Conservation (phyloP, 1,140 invertebrate species). For the Leptopilina boulardi region DNA sequence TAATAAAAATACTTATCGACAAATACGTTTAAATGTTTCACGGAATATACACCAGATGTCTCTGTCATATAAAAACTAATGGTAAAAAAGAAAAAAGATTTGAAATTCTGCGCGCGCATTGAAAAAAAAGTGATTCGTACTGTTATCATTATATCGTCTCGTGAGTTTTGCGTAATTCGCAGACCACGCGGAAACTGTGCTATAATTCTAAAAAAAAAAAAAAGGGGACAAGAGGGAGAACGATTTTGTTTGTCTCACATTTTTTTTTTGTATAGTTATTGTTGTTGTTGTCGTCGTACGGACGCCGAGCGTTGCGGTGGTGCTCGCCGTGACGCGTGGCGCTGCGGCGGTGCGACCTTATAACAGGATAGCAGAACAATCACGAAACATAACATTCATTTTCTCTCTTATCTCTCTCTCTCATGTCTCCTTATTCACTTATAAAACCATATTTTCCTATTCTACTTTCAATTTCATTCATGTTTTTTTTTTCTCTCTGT, state of each 20-base stretch:
- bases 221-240: too few relatives aligned
- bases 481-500: neutral
- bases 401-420: neutral
- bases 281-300: conserved; percentile 45
- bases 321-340: conserved; percentile 72
- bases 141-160: too few relatives aligned
- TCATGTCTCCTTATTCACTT: neutral
- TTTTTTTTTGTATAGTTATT: neutral
- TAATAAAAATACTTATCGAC: too few relatives aligned
- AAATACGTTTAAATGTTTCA: too few relatives aligned
- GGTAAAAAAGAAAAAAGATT: too few relatives aligned
- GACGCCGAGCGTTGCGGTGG: conserved; percentile 72
- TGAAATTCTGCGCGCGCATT: too few relatives aligned
- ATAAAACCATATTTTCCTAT: neutral
- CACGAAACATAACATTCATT: conserved; percentile 45
- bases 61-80: too few relatives aligned
- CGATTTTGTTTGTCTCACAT: neutral
- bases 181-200: too few relatives aligned
- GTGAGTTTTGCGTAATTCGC: too few relatives aligned
- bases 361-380: conserved; percentile 50
- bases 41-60: too few relatives aligned
- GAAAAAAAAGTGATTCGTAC: too few relatives aligned
- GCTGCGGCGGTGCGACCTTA: conserved; percentile 60
- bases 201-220: too few relatives aligned
- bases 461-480: neutral